A percentile compares a stretch with the other conserved stretches of the same genome.
Evolutionary conservation across 2,797 vertebrate species (phyloP).

Genomic region (Lacerta agilis): DNA sequence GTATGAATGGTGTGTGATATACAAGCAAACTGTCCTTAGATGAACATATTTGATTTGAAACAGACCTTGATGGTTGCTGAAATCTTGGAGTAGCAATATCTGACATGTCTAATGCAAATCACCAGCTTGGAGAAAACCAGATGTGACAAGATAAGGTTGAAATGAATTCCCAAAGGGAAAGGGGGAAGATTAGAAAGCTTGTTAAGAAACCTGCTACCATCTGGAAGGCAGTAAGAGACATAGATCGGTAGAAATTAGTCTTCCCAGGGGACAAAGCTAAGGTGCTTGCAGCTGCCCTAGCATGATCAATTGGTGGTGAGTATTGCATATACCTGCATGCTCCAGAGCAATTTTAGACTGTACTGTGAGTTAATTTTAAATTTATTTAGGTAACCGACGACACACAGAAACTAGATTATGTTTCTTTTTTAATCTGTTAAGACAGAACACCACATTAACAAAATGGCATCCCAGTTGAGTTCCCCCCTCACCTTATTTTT

Average conservation of each 20-base stretch:
- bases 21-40: accelerated
- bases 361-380: neutral
- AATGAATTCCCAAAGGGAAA: constrained; percentile 45
- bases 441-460: neutral
- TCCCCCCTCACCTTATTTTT: neutral
- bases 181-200: constrained; percentile 51
- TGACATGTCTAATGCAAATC: constrained; percentile 17
- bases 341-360: neutral
- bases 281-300: constrained; percentile 36
- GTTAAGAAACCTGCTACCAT: constrained; percentile 62
- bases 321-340: constrained; percentile 16
- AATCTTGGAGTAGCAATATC: neutral
- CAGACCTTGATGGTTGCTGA: accelerated
- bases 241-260: constrained; percentile 39
- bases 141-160: constrained; percentile 56
- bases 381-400: neutral
- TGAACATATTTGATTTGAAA: constrained; percentile 4
- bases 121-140: constrained; percentile 54
- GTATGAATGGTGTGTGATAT: neutral
- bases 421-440: neutral
- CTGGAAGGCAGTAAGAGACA: constrained; percentile 59
- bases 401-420: neutral
- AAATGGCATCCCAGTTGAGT: neutral
- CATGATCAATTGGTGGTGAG: neutral
- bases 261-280: constrained; percentile 47